phyloP scores from a whole-genome alignment of 1,140 invertebrate genomes.

The Drosophila busckii region DNA sequence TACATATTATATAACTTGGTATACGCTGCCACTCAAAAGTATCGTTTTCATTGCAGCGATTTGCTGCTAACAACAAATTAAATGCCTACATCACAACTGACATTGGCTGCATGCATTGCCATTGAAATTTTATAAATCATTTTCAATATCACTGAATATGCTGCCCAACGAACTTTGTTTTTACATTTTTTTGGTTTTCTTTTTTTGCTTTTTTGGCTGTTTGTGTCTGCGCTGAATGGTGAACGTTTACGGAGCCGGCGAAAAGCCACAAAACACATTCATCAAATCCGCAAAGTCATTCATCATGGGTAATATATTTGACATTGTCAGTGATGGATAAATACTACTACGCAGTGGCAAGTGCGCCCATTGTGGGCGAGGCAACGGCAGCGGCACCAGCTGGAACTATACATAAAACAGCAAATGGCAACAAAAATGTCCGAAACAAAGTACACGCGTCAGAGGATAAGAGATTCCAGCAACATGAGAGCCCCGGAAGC shows the following conservation, averaged over 20 bases:
- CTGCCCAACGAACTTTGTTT: constrained; percentile 3
- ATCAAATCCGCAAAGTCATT: constrained; percentile 75
- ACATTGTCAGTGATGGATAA: constrained; percentile 76
- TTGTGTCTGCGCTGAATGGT: constrained; percentile 12
- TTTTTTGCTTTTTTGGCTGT: not conserved
- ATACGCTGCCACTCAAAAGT: constrained; percentile 12
- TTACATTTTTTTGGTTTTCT: not conserved
- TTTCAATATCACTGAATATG: constrained; percentile 48
- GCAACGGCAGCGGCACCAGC: constrained; percentile 1
- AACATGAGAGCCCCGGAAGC: constrained; percentile 35
- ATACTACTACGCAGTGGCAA: constrained; percentile 58
- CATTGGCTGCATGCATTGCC: constrained; percentile 60
- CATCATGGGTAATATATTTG: constrained; percentile 76
- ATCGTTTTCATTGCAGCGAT: constrained; percentile 57
- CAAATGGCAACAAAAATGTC: constrained; percentile 28
- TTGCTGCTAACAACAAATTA: constrained; percentile 41
- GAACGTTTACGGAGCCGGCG: constrained; percentile 36
- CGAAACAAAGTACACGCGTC: constrained; percentile 30
- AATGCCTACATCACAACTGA: constrained; percentile 49
- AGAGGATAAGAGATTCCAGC: constrained; percentile 43
- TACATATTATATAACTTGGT: not conserved
- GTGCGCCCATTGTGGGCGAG: constrained; percentile 22
- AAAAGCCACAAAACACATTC: constrained; percentile 74
- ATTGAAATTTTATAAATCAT: constrained; percentile 76
- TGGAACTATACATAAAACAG: constrained; percentile 10